Evolutionary conservation across 2,797 vertebrate genomes (phyloP).

Genomic region (Cheirogaleus major): DNA sequence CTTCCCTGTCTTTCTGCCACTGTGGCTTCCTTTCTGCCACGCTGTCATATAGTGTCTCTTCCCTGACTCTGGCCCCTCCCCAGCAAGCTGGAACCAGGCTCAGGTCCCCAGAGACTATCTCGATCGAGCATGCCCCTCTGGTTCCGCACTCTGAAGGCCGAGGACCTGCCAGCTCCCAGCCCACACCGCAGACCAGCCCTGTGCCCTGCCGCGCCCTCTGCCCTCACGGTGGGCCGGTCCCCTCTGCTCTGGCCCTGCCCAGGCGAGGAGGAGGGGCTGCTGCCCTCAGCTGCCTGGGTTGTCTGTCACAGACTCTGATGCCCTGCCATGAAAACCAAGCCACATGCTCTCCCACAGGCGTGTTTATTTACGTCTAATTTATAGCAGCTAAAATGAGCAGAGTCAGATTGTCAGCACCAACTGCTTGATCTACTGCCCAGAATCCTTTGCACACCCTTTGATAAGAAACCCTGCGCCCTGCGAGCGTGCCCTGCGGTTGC

Average conservation of each 20-base stretch:
- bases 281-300: fast-evolving
- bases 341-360: not conserved
- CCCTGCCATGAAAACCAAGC: not conserved
- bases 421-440: conserved; percentile 39
- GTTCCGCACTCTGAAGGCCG: not conserved
- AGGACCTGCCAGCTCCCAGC: too few species aligned
- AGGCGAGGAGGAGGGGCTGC: too few species aligned
- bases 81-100: not conserved
- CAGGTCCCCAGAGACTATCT: fast-evolving
- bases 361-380: not conserved
- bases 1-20: fast-evolving
- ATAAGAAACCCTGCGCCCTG: conserved; percentile 14
- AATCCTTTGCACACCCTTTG: conserved; percentile 47
- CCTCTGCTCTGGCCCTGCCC: fast-evolving
- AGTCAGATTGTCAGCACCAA: not conserved
- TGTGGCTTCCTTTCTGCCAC: fast-evolving
- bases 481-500: not conserved
- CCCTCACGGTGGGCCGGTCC: fast-evolving
- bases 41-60: fast-evolving
- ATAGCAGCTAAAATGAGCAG: not conserved
- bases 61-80: fast-evolving
- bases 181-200: too few species aligned
- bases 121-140: too few species aligned
- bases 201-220: fast-evolving
- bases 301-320: not conserved